Percentiles rank a stretch among this genome's conserved stretches.
phyloP scores from a whole-genome alignment of 2,888 invertebrate genomes.

The Melanostoma scalare region DNA sequence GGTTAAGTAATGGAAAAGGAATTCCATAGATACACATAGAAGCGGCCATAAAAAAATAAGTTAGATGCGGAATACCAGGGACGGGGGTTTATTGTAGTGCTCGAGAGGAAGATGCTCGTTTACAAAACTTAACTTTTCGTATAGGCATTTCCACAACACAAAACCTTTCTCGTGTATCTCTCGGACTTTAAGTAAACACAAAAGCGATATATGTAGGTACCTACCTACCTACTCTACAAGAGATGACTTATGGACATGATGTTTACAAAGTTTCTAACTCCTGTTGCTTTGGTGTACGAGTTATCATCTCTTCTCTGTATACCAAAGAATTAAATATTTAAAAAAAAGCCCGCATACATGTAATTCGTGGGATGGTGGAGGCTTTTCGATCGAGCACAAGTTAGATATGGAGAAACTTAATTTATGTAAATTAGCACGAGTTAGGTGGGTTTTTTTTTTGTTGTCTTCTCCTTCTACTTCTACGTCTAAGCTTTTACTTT shows the following conservation, averaged over 20 bases:
- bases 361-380: constrained; percentile 35
- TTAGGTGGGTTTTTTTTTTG: constrained; percentile 32
- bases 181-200: constrained; percentile 46
- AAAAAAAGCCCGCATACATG: constrained; percentile 19
- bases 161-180: constrained; percentile 38
- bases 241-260: constrained; percentile 60
- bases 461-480: background rate
- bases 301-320: no score
- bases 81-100: constrained; percentile 22
- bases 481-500: constrained; percentile 16
- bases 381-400: constrained; percentile 31
- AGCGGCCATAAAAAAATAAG: constrained; percentile 29
- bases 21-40: constrained; percentile 55
- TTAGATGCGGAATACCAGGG: constrained; percentile 2
- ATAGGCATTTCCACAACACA: constrained; percentile 46
- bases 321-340: background rate
- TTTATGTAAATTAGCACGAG: constrained; percentile 63
- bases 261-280: constrained; percentile 68
- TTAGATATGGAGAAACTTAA: constrained; percentile 55
- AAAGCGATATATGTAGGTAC: constrained; percentile 12
- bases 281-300: constrained; percentile 42
- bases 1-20: constrained; percentile 73
- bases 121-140: constrained; percentile 34
- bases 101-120: constrained; percentile 54
- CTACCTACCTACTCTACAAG: constrained; percentile 11